phyloP scores from a whole-genome alignment of 2,113 vertebrate species.

The Lagopus leucura region DNA sequence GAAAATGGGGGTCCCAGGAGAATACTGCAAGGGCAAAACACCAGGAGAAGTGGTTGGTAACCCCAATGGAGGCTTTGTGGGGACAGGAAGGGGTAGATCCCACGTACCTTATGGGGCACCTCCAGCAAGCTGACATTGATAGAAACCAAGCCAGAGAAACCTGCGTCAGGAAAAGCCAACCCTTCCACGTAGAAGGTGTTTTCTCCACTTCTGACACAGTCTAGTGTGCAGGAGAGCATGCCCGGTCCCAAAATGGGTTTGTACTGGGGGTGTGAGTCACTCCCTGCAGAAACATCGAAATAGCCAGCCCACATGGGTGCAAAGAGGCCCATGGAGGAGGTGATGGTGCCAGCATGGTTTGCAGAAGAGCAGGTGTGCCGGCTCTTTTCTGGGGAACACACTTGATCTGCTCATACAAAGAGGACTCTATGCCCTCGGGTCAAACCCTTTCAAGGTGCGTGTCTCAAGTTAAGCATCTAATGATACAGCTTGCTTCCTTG shows the following conservation, averaged over 20 bases:
- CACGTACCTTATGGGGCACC: conserved; percentile 67
- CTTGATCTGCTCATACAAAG: neutral
- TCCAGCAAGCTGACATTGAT: conserved; percentile 84
- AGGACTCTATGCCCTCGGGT: conserved; percentile 26
- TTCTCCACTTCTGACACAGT: conserved; percentile 50
- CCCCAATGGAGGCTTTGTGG: accelerated
- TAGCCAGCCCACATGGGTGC: neutral
- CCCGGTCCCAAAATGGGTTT: conserved; percentile 76
- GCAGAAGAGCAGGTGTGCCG: neutral
- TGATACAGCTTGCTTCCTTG: neutral
- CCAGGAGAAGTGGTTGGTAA: accelerated
- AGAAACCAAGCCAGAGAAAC: conserved; percentile 84
- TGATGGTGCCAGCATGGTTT: neutral
- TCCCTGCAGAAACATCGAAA: conserved; percentile 47
- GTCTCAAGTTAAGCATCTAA: neutral
- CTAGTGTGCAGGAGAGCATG: conserved; percentile 76
- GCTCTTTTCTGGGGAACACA: neutral
- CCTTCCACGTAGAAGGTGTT: conserved; percentile 87
- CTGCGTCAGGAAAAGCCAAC: conserved; percentile 83
- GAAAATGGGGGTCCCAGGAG: conserved; percentile 84
- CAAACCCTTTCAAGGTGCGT: neutral
- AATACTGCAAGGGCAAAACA: conserved; percentile 47
- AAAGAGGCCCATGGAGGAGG: neutral
- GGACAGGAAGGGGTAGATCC: neutral
- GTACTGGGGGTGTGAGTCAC: conserved; percentile 2